These are phyloP conservation scores for Pomatorhinus ruficollis DNA, from an alignment of 2,113 vertebrate species.

Conservation along the genomic window DNA sequence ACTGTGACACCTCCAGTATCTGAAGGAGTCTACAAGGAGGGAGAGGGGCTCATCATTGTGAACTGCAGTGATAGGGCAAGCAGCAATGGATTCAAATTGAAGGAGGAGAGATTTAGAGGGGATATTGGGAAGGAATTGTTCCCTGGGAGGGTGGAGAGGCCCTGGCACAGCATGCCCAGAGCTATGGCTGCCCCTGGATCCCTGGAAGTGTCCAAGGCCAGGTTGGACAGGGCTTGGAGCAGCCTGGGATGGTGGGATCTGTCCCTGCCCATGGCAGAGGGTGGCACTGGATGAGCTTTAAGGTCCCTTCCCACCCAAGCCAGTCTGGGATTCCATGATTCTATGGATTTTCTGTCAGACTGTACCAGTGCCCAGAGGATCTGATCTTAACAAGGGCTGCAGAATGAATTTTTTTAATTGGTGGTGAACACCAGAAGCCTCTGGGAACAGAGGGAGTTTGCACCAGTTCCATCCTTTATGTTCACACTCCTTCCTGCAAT, in stretches of 20 bases:
- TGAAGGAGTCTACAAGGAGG: background rate
- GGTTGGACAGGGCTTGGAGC: rapidly evolving
- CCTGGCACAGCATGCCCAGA: background rate
- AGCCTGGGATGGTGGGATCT: rapidly evolving
- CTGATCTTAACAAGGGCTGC: background rate
- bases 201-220: background rate
- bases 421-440: background rate
- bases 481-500: background rate
- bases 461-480: background rate
- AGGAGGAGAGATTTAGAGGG: background rate
- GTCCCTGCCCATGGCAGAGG: background rate
- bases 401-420: background rate
- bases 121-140: rapidly evolving
- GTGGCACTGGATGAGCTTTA: rapidly evolving
- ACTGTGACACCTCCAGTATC: background rate
- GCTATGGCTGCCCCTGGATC: background rate
- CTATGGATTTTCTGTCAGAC: background rate
- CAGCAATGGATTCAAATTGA: background rate
- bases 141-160: rapidly evolving
- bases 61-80: background rate
- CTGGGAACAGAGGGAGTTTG: background rate
- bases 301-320: background rate
- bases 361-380: background rate
- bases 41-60: background rate
- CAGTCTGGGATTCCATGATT: background rate